Percentiles rank a stretch among this genome's conserved stretches.
Evolutionary conservation across 2,113 vertebrate species (phyloP).

Genomic region (Puffinus mauretanicus): DNA sequence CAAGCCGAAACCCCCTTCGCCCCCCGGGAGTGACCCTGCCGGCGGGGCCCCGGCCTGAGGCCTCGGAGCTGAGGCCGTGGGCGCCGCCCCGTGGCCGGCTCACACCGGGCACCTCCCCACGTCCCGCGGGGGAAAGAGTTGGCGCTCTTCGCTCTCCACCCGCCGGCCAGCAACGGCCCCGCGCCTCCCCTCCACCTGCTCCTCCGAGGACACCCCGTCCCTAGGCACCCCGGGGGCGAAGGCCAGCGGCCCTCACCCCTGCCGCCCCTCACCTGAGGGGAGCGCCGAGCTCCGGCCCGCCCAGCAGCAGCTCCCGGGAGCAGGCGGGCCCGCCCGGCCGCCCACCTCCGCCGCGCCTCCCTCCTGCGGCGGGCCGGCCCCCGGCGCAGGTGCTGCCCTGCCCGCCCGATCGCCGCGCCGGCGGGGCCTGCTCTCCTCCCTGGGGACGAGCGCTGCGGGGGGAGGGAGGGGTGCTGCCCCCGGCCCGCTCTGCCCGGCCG

Average conservation of each 20-base stretch:
- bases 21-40: too few relatives aligned
- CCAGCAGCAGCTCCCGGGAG: background rate
- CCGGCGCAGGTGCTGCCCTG: too few relatives aligned
- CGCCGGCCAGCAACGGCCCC: background rate
- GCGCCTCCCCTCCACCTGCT: background rate
- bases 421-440: too few relatives aligned
- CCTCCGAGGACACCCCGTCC: background rate
- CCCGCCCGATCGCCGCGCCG: too few relatives aligned
- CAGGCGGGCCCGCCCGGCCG: background rate
- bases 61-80: background rate
- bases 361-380: background rate
- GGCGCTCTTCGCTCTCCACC: background rate
- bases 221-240: background rate
- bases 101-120: background rate
- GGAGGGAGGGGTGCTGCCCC: too few relatives aligned
- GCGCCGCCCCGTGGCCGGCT: background rate
- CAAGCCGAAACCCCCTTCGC: rapidly evolving
- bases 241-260: background rate
- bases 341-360: background rate
- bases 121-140: rapidly evolving
- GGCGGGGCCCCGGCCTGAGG: background rate
- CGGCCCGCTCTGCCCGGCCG: background rate
- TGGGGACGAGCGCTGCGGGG: rapidly evolving
- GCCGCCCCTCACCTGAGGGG: background rate
- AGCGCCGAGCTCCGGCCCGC: background rate